Evolutionary conservation across 2,113 vertebrate genomes (phyloP), one percentile per base, ranked within the genome.

Genomic region (Phyllostomus discolor): DNA sequence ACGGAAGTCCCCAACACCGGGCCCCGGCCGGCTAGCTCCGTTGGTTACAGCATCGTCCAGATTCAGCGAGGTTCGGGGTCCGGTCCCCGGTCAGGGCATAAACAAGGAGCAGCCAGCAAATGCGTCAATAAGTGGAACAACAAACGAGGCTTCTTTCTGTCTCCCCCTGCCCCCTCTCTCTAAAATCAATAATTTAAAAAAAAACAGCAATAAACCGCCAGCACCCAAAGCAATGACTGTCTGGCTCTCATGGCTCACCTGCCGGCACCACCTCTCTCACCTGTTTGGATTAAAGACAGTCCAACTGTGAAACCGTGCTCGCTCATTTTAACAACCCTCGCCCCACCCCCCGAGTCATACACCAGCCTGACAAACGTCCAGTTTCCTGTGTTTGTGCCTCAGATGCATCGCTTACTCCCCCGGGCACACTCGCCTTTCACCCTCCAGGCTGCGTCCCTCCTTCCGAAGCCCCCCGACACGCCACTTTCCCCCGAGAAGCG

Each of bases 381-480:
- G 19, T 62, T 81, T 80, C 7, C 43, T 69, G 28, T 48, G 46
- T 86, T 59, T 83, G 59, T 11, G 41, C 46, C 33, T 87, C 22
- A 62, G 80, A 79, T 28, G 33, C 20, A 41, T 26, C 75, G 59
- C 38, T 82, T 26, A 62, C 41, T 91, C 50, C 50, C 2, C 43
- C 48, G 26, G 10, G 24, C 41, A n/a, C 28, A 66, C 26, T 52
- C 72, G 24, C 22, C 52, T 92, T 86, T 35, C 17, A 38, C 81
- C 76, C 82, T 54, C 85, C 46, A 78, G 64, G 90, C 73, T 79
- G 26, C 33, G n/a, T 0, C 24, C 43, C 7, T 67, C 66, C 67
- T 85, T 91, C 80, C 76, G 72, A 96, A 59, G 43, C 66, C 50
- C 52, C 57, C 48, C 19, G 26, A 88, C 52, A 43, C 54, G 2